A percentile compares a stretch with the other conserved stretches of the same genome.
Conservation (phyloP, 2,797 vertebrate species). For the Crocidura indochinensis region DNA sequence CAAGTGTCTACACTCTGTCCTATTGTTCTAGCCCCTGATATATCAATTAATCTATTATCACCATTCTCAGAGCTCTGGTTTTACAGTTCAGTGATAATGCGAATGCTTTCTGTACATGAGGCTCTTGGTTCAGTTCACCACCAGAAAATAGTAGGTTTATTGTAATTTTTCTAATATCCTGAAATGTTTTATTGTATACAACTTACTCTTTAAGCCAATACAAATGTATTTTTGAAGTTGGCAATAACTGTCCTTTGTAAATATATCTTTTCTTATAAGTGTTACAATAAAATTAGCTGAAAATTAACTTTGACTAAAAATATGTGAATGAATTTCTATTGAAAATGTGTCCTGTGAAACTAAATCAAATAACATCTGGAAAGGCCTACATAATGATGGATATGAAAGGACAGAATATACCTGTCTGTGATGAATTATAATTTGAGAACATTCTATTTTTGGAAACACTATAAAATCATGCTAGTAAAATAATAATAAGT, state of each 20-base stretch:
- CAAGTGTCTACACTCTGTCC: no score
- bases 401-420: background rate
- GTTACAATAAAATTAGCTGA: background rate
- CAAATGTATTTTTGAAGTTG: background rate
- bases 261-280: background rate
- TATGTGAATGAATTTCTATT: background rate
- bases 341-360: conserved; percentile 5
- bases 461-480: conserved; percentile 10
- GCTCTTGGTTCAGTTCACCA: background rate
- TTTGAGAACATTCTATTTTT: conserved; percentile 45
- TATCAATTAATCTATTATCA: conserved; percentile 1
- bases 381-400: background rate
- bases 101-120: no score
- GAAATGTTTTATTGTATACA: background rate
- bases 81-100: no score
- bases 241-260: background rate
- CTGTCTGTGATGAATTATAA: background rate
- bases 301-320: conserved; percentile 52
- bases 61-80: background rate
- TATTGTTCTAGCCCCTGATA: no score
- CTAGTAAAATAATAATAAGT: background rate
- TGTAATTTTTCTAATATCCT: conserved; percentile 21
- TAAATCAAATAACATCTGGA: background rate
- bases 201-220: background rate
- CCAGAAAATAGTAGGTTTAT: background rate